These are phyloP conservation scores for Caenorhabditis panamensis DNA, from an alignment of 2,888 invertebrate genomes.

Conservation along the genomic window DNA sequence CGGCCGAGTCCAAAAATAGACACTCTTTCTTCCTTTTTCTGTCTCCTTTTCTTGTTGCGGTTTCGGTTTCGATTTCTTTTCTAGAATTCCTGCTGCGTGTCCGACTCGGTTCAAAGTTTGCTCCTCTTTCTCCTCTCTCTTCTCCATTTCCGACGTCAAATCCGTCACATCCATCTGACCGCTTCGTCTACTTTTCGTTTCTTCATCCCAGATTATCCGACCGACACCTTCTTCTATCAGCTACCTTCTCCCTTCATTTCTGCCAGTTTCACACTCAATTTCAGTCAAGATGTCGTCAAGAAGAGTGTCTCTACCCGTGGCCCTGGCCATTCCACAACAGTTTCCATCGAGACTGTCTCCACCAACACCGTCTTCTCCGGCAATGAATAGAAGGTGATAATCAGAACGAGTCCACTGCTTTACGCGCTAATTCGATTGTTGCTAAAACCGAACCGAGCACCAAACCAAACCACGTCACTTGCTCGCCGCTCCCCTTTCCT, in stretches of 20 bases:
- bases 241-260: neutral
- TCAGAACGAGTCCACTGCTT: constrained; percentile 2
- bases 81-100: neutral
- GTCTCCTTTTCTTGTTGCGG: neutral
- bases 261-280: neutral
- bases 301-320: constrained; percentile 60
- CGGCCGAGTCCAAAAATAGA: neutral
- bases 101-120: constrained; percentile 22
- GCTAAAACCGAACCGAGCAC: too few relatives aligned
- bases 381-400: constrained; percentile 31
- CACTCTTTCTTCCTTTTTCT: neutral
- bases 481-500: neutral
- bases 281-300: constrained; percentile 36
- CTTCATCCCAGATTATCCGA: constrained; percentile 3
- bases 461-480: neutral
- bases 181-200: neutral
- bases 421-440: constrained; percentile 5
- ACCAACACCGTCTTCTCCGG: constrained; percentile 47
- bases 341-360: constrained; percentile 55
- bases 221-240: neutral
- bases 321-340: constrained; percentile 54
- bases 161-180: constrained; percentile 15
- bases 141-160: constrained; percentile 2
- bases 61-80: neutral
- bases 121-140: neutral